Base-by-base conservation (phyloP, 2,888 invertebrate species). In the Lasioglossum figueresi region DNA sequence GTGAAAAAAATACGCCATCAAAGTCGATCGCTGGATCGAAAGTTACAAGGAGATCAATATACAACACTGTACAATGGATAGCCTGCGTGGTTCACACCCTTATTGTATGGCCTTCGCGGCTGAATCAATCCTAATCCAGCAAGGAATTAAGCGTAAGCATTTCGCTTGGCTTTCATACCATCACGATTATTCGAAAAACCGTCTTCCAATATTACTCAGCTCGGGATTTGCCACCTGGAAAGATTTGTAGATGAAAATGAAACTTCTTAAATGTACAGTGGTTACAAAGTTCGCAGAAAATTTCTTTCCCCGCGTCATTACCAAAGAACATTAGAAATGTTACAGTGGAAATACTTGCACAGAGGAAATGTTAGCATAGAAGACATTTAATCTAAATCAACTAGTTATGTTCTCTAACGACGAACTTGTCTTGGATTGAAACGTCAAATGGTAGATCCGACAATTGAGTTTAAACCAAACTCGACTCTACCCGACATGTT, bases 81-180 rank as follows among this genome's bases (percentile, higher is more conserved):
- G 56, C n/a, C 4, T 10, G 45, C 48, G 23, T n/a, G 14, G 59
- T 48, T 48, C 34, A 16, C 27, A 52, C 23, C 16, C 59, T 16
- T 52, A 66, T 37, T 14, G 5, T 37, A 59, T 78, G 63, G 73
- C 52, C 27, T 56, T 43, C 31, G 70, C n/a, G 3, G 19, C 19
- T 34, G 63, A 48, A 76, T 77, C 31, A n/a, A 71, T 19, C 73
- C n/a, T 23, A n/a, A 82, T 75, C 73, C 76, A 80, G 37, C 19
- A 45, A 37, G 37, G 72, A 82, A 76, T 68, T 82, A 88, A 86
- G 83, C 86, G 89, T 82, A 82, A 86, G 78, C 74, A 81, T 82
- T 80, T 83, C 40, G 43, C 66, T 83, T 43, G 8, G 56, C 45
- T 31, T 68, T 1, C 3, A 71, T 66, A 70, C n/a, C 10, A 16